Percentiles rank a stretch among this genome's conserved stretches.
Conservation (phyloP, 2,888 invertebrate genomes). For the Cyaniris semiargus region DNA sequence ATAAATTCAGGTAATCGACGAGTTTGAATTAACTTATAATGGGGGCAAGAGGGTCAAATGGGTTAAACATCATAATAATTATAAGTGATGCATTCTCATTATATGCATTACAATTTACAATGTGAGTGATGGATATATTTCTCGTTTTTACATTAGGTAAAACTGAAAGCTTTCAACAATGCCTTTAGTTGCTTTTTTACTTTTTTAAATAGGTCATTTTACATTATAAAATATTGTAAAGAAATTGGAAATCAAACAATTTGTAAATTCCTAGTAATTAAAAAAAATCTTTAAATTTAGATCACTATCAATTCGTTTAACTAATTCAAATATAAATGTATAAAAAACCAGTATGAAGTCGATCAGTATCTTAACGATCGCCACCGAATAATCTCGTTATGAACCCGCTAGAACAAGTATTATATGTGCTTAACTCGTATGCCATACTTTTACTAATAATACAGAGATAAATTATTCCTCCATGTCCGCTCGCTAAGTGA, state of each 20-base stretch:
- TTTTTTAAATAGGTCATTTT: no score
- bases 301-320: background rate
- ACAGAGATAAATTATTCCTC: slow-evolving; percentile 7
- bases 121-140: background rate
- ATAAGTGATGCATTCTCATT: background rate
- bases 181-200: background rate
- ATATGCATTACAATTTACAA: background rate
- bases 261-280: background rate
- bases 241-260: no score
- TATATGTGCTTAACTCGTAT: slow-evolving; percentile 17
- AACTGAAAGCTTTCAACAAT: background rate
- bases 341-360: background rate
- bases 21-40: no score
- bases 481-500: slow-evolving; percentile 6
- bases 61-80: no score
- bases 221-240: no score
- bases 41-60: no score
- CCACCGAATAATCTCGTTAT: slow-evolving; percentile 24
- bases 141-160: background rate
- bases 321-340: background rate
- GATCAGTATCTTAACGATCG: slow-evolving; percentile 6
- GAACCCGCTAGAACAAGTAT: slow-evolving; percentile 20
- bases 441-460: slow-evolving; percentile 14
- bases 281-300: background rate
- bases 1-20: no score